Base-by-base conservation (phyloP, 2,888 invertebrate genomes). In the Acanthoscelides obtectus region DNA sequence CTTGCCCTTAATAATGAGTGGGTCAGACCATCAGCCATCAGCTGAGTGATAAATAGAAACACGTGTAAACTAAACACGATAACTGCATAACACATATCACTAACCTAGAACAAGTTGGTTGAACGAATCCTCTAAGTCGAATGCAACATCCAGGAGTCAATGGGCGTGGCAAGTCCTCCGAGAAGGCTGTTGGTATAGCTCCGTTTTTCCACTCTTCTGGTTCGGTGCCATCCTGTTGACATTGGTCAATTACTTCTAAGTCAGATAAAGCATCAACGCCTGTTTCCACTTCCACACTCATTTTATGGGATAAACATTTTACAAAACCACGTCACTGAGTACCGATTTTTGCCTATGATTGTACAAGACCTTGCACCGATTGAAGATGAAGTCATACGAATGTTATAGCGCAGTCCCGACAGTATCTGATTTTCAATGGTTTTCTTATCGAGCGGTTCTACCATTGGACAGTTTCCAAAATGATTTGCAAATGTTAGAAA, bases 81-180 rank as follows among this genome's bases (percentile, higher is more conserved):
- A n/a, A n/a, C n/a, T n/a, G n/a, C n/a, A n/a, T n/a, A n/a, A n/a
- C n/a, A n/a, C n/a, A n/a, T n/a, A n/a, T n/a, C n/a, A 45, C 45
- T 45, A 45, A 82, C 82, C 82, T 82, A 73, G 78, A 77, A 73
- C 82, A 83, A 68, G 77, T 75, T 20, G 76, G 76, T 68, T 73
- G 69, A 22, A 82, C 71, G 0, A 70, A 72, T 45, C 80, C 82
- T 22, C 68, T 76, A n/a, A 83, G 71, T 72, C 75, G 73, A 65
- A 83, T 79, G 27, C 80, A 77, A 22, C 76, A 80, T 66, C 84
- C 83, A 20, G 77, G 74, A 8, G 70, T 67, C 20, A 82, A 75
- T 45, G 78, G 75, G 8, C 79, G 75, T 0, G 80, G 81, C 64
- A 83, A 75, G 22, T 81, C 79, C 68, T 80, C 79, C 20, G 70